Evolutionary conservation across 2,797 vertebrate species (phyloP).

Genomic region (Myripristis jacobus): DNA sequence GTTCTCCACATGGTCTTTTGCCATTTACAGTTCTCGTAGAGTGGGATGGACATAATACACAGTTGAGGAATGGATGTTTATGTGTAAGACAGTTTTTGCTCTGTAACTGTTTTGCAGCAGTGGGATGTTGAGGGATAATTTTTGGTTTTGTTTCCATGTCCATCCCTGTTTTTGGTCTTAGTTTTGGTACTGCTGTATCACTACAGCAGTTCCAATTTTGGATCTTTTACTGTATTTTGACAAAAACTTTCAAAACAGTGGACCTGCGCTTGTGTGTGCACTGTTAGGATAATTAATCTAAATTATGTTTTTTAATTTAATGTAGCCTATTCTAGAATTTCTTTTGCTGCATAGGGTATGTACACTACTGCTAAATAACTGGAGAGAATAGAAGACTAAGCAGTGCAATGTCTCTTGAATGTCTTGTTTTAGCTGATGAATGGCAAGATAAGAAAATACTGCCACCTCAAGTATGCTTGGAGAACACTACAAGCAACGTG

Average conservation of each 20-base stretch:
- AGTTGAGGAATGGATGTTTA: constrained; percentile 19
- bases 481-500: neutral
- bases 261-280: neutral
- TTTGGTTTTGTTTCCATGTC: constrained; percentile 35
- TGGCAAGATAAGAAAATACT: neutral
- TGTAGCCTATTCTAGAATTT: too few species aligned
- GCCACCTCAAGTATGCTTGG: too few species aligned
- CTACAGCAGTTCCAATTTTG: constrained; percentile 13
- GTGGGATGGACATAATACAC: constrained; percentile 29
- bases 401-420: neutral
- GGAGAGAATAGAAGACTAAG: too few species aligned
- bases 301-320: too few species aligned
- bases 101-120: constrained; percentile 13
- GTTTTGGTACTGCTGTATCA: constrained; percentile 1
- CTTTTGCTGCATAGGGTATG: neutral
- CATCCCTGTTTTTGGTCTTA: constrained; percentile 12
- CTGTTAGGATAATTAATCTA: too few species aligned
- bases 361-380: neutral
- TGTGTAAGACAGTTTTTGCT: constrained; percentile 25
- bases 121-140: constrained; percentile 26
- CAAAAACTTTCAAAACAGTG: constrained; percentile 1
- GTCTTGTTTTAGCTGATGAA: neutral
- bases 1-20: constrained; percentile 30
- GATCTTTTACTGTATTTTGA: constrained; percentile 24
- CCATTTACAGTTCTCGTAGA: constrained; percentile 39